phyloP scores from a whole-genome alignment of 2,797 vertebrate genomes.

The Phoeniculus purpureus region DNA sequence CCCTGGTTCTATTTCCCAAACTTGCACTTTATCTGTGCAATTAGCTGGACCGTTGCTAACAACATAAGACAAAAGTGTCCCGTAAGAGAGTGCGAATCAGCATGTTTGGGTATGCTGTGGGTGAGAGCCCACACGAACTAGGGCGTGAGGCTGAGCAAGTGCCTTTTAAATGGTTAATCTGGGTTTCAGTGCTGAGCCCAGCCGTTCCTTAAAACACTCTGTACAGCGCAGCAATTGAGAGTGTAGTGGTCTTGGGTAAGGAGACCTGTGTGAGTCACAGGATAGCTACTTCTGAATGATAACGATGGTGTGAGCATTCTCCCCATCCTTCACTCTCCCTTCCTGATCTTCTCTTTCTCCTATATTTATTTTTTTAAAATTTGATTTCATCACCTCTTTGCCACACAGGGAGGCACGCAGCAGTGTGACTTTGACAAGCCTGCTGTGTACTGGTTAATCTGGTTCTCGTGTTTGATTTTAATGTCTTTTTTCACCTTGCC shows the following conservation, averaged over 20 bases:
- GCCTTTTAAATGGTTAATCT: slow-evolving; percentile 21
- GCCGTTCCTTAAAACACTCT: slow-evolving; percentile 17
- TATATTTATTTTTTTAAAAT: background rate
- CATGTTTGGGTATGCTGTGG: background rate
- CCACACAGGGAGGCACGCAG: background rate
- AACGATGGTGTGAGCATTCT: background rate
- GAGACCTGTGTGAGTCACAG: slow-evolving; percentile 37
- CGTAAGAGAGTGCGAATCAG: background rate
- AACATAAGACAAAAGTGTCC: background rate
- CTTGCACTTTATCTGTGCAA: background rate
- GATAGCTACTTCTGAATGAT: slow-evolving; percentile 1
- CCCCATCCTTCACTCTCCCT: background rate
- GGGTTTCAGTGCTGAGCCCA: slow-evolving; percentile 16
- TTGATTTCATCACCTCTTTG: background rate
- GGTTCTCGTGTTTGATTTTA: background rate
- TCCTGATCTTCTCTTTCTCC: background rate
- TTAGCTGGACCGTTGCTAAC: background rate
- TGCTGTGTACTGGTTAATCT: background rate
- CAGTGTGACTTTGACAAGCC: background rate
- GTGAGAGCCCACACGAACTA: background rate
- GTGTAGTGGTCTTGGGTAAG: background rate
- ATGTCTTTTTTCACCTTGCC: background rate
- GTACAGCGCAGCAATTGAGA: slow-evolving; percentile 10
- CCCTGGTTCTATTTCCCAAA: background rate
- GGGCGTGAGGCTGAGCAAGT: slow-evolving; percentile 14